Evolutionary conservation across 1,140 invertebrate genomes (phyloP), one percentile per base, ranked within the genome.

Genomic region (Chymomyza costata): DNA sequence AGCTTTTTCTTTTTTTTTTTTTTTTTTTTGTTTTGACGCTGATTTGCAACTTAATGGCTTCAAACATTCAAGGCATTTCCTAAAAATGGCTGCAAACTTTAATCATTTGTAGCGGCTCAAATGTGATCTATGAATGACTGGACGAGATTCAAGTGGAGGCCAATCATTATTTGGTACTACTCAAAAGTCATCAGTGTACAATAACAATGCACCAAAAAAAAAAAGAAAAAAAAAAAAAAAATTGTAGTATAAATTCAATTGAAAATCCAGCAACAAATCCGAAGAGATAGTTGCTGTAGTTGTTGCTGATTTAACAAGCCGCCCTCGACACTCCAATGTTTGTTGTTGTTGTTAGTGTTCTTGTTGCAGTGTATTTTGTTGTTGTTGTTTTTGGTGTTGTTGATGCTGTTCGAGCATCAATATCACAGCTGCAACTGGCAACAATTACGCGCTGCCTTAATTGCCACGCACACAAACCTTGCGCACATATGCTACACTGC

Each of bases 381-480:
- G 45, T 19, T 63, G 34, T 35, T 52, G 35, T 54, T 62, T 34
- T 51, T 63, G 52, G 45, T n/a, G n/a, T n/a, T 47, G 40, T 28
- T 54, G 25, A 16, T 43, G 13, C 21, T 19, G 40, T 44, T 46
- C 54, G 19, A 39, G 59, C 65, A 76, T 61, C 58, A 55, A 61
- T 61, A 61, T 61, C 62, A n/a, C n/a, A 56, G 49, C 57, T 61
- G 62, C 71, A 76, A 78, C 73, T 64, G 71, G 71, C 66, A 78
- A 71, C 71, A 78, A 78, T 78, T 78, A 71, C 73, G 67, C 73
- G 73, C 17, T 58, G 73, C 73, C 71, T 80, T 78, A 78, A 78
- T 78, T 78, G 71, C 71, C 66, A 47, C 57, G 71, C 51, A 49
- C 34, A 46, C 49, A 41, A 30, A n/a, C n/a, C n/a, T n/a, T n/a